These are phyloP conservation scores for Rhyacophila brunnea DNA, from an alignment of 1,140 invertebrate genomes.

Conservation along the genomic window DNA sequence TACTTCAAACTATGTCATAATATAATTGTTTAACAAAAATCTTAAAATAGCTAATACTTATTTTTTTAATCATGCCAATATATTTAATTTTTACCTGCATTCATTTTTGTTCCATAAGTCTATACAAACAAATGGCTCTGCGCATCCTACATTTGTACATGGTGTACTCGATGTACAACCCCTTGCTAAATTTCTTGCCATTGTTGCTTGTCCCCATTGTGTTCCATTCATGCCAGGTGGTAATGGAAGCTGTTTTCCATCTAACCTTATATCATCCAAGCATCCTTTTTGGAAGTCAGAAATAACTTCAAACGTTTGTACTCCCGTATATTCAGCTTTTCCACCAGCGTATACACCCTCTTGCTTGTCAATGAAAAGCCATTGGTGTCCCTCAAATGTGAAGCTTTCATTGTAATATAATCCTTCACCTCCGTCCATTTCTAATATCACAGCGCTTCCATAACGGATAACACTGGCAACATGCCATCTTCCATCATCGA, in stretches of 20 bases:
- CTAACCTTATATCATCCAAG: slow-evolving; percentile 69
- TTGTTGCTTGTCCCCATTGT: slow-evolving; percentile 93
- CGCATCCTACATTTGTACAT: slow-evolving; percentile 87
- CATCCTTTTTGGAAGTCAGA: slow-evolving; percentile 86
- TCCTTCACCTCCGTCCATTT: slow-evolving; percentile 93
- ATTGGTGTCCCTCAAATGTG: slow-evolving; percentile 85
- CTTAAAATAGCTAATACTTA: no score
- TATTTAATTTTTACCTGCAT: slow-evolving; percentile 74
- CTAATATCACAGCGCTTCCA: slow-evolving; percentile 88
- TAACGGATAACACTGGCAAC: slow-evolving; percentile 84
- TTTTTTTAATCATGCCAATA: not conserved
- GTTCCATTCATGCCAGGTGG: slow-evolving; percentile 91
- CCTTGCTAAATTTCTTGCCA: slow-evolving; percentile 83
- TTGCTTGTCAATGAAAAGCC: slow-evolving; percentile 89
- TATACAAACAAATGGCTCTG: slow-evolving; percentile 90
- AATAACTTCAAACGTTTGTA: slow-evolving; percentile 88
- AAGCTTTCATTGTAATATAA: slow-evolving; percentile 92
- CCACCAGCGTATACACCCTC: slow-evolving; percentile 93
- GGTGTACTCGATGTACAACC: slow-evolving; percentile 93
- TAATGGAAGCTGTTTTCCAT: slow-evolving; percentile 87
- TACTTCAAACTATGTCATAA: no score
- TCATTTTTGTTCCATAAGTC: slow-evolving; percentile 96
- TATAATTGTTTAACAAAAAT: no score
- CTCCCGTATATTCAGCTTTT: slow-evolving; percentile 91
- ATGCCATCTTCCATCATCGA: slow-evolving; percentile 97